A percentile compares a stretch with the other conserved stretches of the same genome.
These are phyloP conservation scores for silkworm (Bombyx mori) DNA, from an alignment of 1,140 invertebrate species.

Conservation along the genomic window DNA sequence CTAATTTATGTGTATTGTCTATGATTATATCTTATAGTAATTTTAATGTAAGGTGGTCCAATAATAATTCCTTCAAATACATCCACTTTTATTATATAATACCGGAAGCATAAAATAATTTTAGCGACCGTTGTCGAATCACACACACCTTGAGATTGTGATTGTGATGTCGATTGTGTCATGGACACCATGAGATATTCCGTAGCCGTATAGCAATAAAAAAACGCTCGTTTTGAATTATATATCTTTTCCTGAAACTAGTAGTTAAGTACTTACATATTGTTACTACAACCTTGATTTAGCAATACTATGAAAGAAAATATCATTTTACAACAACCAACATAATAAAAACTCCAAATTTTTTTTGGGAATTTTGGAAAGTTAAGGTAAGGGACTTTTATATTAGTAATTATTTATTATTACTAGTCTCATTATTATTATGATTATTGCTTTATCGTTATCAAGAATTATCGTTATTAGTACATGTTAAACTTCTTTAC, in stretches of 20 bases:
- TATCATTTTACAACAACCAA: no score
- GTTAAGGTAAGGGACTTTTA: no score
- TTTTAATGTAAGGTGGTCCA: no score
- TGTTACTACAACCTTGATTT: no score
- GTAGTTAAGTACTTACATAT: no score
- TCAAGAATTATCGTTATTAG: background rate
- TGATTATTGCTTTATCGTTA: background rate
- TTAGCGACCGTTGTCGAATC: constrained; percentile 7
- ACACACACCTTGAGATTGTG: constrained; percentile 12
- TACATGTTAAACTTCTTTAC: background rate
- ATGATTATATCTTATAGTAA: no score
- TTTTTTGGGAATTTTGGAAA: background rate
- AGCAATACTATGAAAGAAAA: no score
- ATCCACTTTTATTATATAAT: background rate
- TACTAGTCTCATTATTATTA: no score
- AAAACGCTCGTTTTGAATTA: background rate
- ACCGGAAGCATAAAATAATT: constrained; percentile 17
- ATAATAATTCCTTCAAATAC: background rate
- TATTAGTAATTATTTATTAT: no score
- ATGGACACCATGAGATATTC: constrained; percentile 18
- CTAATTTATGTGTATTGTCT: no score
- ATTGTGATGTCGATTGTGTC: constrained; percentile 20
- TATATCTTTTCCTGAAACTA: no score
- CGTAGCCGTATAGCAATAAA: constrained; percentile 14
- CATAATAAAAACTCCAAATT: background rate